A percentile compares a stretch with the other conserved stretches of the same genome.
These are phyloP conservation scores for Agrochola lychnidis DNA, from an alignment of 2,888 invertebrate species.

Conservation along the genomic window DNA sequence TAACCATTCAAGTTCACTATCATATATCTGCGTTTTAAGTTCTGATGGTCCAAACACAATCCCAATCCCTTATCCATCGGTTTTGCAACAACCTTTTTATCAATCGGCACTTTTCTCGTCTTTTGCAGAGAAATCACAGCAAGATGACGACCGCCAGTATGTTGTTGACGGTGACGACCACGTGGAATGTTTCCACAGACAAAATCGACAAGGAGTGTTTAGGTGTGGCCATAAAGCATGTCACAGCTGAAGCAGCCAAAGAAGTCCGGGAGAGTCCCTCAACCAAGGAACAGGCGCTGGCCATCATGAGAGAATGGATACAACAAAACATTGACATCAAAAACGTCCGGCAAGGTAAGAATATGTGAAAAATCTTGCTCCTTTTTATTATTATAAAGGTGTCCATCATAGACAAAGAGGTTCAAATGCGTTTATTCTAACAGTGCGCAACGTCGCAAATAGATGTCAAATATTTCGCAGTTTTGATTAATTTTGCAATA, in stretches of 20 bases:
- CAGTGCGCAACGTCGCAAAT: too few relatives aligned
- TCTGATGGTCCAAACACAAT: neutral
- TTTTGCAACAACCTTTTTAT: neutral
- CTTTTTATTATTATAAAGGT: neutral
- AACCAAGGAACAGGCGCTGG: constrained; percentile 91
- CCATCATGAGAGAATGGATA: constrained; percentile 93
- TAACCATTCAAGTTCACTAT: too few relatives aligned
- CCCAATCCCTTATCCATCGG: neutral
- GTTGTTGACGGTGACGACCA: constrained; percentile 82
- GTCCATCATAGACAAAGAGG: neutral
- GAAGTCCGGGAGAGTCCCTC: constrained; percentile 93
- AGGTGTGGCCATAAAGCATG: constrained; percentile 70
- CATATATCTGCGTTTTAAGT: too few relatives aligned
- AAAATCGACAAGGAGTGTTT: constrained; percentile 80
- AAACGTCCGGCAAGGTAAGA: constrained; percentile 92
- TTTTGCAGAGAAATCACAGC: constrained; percentile 39
- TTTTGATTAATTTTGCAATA: too few relatives aligned
- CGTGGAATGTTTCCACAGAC: constrained; percentile 80
- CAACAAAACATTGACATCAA: constrained; percentile 92
- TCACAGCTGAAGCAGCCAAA: constrained; percentile 89
- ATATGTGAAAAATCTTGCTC: neutral
- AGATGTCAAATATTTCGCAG: too few relatives aligned
- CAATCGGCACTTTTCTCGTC: neutral
- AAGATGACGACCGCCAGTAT: constrained; percentile 86
- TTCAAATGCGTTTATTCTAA: neutral